Base-by-base conservation (phyloP, 1,140 invertebrate genomes). In the Stenopsyche tienmushanensis region DNA sequence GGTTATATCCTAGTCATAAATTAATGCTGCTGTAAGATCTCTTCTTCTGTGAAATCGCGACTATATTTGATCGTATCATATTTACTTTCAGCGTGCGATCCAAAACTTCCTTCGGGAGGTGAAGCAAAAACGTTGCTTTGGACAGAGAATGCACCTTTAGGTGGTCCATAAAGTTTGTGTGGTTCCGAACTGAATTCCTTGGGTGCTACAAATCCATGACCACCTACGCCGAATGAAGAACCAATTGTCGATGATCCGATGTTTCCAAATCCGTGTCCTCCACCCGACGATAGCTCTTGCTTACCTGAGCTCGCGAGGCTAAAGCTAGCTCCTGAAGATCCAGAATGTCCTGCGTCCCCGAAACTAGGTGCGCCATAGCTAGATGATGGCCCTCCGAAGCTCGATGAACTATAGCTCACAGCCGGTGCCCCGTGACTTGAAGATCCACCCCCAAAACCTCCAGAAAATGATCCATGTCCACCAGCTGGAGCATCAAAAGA, bases 21-120 rank as follows among this genome's bases (percentile, higher is more conserved):
- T n/a, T n/a, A n/a, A n/a, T n/a, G n/a, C n/a, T 65, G 52, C 25
- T 65, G 59, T 10, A 47, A 53, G 2, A 25, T 54, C n/a, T 70
- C 55, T 10, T 64, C 62, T n/a, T 47, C 44, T 13, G 60, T 13
- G 1, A 70, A 45, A 62, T 47, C 65, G 44, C 62, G 34, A 29
- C 68, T 70, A 64, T 70, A 70, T 44, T 70, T 70, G 18, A 70
- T 70, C 2, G 68, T 70, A 29, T 70, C 62, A 24, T 70, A 70
- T 15, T 62, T 64, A 34, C 55, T 58, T 25, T 58, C 47, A 34
- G 60, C 66, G 15, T 60, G 65, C 5, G 55, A 34, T 0, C 58
- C 24, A n/a, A 66, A 62, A 20, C 50, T 64, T 26, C 64, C 65
- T 59, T 64, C 64, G 15, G 45, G 18, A 10, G 59, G 44, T 20